Evolutionary conservation across 2,888 invertebrate genomes (phyloP).

Genomic region (Pandemis cinnamomeana): DNA sequence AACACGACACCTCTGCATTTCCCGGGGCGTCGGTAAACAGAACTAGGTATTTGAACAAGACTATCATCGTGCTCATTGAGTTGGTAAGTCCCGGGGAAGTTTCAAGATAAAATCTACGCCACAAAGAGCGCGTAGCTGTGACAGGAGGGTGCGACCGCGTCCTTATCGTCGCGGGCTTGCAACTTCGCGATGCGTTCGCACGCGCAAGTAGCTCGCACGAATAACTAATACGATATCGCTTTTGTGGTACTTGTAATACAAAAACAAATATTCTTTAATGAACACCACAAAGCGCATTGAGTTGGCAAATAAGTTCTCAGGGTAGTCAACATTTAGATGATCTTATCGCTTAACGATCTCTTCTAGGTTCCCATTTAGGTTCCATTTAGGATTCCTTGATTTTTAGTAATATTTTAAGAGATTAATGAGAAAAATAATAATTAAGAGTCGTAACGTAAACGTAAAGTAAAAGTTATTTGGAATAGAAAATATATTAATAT

Average conservation of each 20-base stretch:
- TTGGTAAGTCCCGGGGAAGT: constrained; percentile 64
- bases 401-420: no score
- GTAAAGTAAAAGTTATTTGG: no score
- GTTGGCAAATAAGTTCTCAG: no score
- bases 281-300: no score
- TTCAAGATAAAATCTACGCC: constrained; percentile 66
- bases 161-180: constrained; percentile 54
- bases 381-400: no score
- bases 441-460: no score
- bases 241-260: not conserved
- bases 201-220: constrained; percentile 11
- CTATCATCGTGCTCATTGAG: constrained; percentile 40
- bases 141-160: constrained; percentile 56
- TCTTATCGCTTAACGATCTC: no score
- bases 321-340: no score
- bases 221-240: constrained; percentile 35
- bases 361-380: no score
- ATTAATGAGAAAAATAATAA: no score
- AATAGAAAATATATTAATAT: not conserved
- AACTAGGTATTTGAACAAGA: constrained; percentile 33
- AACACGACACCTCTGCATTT: constrained; percentile 26
- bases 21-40: constrained; percentile 20
- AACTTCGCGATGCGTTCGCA: constrained; percentile 54
- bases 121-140: constrained; percentile 60
- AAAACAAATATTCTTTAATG: no score